phyloP scores from a whole-genome alignment of 1,140 invertebrate species.

The Paracyclopina nana region DNA sequence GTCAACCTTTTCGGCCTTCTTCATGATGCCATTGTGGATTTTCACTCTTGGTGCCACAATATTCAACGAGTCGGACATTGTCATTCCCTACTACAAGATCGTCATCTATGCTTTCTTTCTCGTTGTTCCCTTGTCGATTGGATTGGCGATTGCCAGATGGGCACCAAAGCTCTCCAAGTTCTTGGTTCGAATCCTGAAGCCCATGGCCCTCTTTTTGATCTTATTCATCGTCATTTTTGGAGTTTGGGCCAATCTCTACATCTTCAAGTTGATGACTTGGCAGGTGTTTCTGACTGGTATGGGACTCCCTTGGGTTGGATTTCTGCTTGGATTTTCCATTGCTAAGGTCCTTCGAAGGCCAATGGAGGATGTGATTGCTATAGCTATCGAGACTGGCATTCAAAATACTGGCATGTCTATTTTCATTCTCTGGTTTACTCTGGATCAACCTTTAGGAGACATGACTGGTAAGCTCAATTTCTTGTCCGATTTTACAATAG shows the following conservation, averaged over 20 bases:
- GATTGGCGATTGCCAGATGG: constrained; percentile 27
- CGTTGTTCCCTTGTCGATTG: constrained; percentile 48
- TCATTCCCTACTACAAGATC: constrained; percentile 61
- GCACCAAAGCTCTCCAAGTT: constrained; percentile 40
- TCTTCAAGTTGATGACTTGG: constrained; percentile 67
- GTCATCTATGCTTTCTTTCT: constrained; percentile 48
- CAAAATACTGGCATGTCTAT: constrained; percentile 90
- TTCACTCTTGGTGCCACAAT: constrained; percentile 33
- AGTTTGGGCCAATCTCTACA: constrained; percentile 66
- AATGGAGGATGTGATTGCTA: constrained; percentile 48
- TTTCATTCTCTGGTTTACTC: constrained; percentile 41
- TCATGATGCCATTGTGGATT: constrained; percentile 20
- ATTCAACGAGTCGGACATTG: constrained; percentile 43
- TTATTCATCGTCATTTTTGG: constrained; percentile 73
- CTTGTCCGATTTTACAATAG: neutral
- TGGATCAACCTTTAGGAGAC: constrained; percentile 29
- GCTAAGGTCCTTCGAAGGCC: constrained; percentile 29
- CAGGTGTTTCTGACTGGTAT: constrained; percentile 34
- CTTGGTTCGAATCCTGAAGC: constrained; percentile 58
- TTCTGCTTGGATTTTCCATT: constrained; percentile 7
- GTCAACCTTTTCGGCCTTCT: constrained; percentile 20
- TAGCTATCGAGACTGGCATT: constrained; percentile 78
- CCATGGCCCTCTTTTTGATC: constrained; percentile 59
- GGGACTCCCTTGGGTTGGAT: constrained; percentile 14
- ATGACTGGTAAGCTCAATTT: constrained; percentile 21